A percentile compares a stretch with the other conserved stretches of the same genome.
Conservation (phyloP, 2,113 vertebrate species). For the Orcinus orca region DNA sequence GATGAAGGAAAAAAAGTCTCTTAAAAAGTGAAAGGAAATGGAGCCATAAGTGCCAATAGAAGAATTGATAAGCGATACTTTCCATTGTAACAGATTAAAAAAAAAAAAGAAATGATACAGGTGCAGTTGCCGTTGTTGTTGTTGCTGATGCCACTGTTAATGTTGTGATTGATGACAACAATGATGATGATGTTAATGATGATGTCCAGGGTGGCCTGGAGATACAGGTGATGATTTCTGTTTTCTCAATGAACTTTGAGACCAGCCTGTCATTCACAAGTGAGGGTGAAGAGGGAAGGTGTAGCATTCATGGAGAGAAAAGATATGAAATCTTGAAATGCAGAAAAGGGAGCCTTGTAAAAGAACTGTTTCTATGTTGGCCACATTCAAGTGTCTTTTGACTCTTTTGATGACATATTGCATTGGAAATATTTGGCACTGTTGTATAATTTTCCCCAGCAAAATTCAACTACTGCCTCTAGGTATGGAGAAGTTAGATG, state of each 20-base stretch:
- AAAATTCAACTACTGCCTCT: background rate
- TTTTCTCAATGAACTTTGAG: background rate
- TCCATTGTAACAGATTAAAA: background rate
- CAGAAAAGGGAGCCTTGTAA: background rate
- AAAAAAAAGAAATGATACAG: background rate
- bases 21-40: background rate
- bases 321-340: background rate
- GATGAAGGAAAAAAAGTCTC: background rate
- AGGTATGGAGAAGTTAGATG: background rate
- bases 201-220: background rate
- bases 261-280: background rate
- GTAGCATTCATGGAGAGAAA: background rate
- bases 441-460: background rate
- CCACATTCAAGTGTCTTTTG: background rate
- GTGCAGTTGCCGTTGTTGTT: background rate
- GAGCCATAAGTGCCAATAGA: background rate
- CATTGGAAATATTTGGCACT: background rate
- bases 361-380: background rate
- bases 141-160: background rate
- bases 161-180: background rate
- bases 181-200: background rate
- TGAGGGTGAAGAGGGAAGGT: background rate
- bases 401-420: background rate
- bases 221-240: background rate
- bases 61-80: background rate